phyloP scores from a whole-genome alignment of 2,113 vertebrate genomes.

The Bambusicola thoracicus region DNA sequence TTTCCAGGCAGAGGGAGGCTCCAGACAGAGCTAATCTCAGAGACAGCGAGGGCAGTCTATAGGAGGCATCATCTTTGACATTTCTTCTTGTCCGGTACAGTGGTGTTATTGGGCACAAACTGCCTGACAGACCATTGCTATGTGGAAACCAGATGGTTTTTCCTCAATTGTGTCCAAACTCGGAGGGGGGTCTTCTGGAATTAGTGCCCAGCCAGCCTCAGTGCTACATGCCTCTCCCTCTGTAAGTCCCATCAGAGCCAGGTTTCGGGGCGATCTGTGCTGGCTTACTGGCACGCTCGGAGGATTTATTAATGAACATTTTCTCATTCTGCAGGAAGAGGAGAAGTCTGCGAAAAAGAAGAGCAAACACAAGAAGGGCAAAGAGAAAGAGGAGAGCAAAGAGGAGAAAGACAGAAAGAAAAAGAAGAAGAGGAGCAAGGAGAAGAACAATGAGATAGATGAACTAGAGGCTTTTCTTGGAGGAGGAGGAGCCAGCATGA shows the following conservation, averaged over 20 bases:
- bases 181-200: not conserved
- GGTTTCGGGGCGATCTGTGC: not conserved
- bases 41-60: not conserved
- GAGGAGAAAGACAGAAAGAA: slow-evolving; percentile 85
- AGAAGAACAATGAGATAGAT: slow-evolving; percentile 80
- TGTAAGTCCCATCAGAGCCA: not conserved
- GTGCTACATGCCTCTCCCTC: not conserved
- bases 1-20: not conserved
- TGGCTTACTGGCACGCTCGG: not conserved
- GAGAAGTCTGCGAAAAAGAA: slow-evolving; percentile 87
- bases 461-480: slow-evolving; percentile 95
- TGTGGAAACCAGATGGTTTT: not conserved
- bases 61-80: not conserved
- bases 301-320: not conserved
- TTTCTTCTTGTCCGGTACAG: not conserved
- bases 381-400: slow-evolving; percentile 83
- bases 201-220: not conserved
- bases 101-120: not conserved
- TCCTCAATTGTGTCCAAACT: not conserved
- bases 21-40: not conserved
- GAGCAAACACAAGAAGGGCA: slow-evolving; percentile 87
- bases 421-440: slow-evolving; percentile 81
- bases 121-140: not conserved
- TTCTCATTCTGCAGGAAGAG: slow-evolving; percentile 81
- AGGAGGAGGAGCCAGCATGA: slow-evolving; percentile 66